phyloP scores from a whole-genome alignment of 2,113 vertebrate genomes.

The Pithys albifrons region DNA sequence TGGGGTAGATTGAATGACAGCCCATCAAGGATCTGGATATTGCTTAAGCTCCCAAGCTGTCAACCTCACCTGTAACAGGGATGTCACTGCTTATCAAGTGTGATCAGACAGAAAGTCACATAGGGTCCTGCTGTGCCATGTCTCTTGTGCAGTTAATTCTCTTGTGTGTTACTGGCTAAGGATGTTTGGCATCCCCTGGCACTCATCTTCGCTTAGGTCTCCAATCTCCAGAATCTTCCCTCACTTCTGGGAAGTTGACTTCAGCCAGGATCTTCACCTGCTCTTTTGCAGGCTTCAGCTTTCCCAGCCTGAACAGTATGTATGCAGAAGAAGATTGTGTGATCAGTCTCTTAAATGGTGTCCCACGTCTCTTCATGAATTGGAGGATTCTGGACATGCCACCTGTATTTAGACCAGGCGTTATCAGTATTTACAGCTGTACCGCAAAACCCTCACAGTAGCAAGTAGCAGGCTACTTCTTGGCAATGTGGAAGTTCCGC shows the following conservation, averaged over 20 bases:
- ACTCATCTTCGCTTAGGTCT: background rate
- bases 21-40: background rate
- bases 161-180: background rate
- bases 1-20: background rate
- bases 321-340: background rate
- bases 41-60: background rate
- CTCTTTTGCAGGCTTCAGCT: background rate
- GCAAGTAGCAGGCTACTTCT: background rate
- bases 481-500: background rate
- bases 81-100: background rate
- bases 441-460: background rate
- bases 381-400: background rate
- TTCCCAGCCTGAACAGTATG: background rate
- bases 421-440: background rate
- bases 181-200: background rate
- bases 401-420: background rate
- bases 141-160: background rate
- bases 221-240: background rate
- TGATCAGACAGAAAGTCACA: accelerated
- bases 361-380: background rate
- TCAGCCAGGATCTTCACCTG: background rate
- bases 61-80: background rate
- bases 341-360: background rate
- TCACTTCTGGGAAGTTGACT: background rate
- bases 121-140: background rate